Base-by-base conservation (phyloP, 2,113 vertebrate genomes). In the Rhineura floridana region DNA sequence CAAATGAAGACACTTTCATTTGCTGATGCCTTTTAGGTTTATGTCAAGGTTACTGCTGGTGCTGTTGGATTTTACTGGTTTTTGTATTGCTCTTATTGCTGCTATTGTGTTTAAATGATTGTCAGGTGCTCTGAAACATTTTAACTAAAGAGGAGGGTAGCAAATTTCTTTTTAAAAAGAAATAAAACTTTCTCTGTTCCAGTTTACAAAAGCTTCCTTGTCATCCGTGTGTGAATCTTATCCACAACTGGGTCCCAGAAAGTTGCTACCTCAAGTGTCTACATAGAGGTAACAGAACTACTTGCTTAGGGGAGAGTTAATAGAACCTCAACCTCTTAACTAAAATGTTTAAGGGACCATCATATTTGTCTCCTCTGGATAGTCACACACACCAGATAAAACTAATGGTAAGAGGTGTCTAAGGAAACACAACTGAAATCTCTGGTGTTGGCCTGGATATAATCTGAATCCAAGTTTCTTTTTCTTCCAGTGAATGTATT, bases 401-500 rank as follows among this genome's bases (percentile, higher is more conserved):
- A 44, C 44, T 69, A 52, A 67, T 36, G 62, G 25, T 36, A 33
- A 67, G 48, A 86, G 21, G 44, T 50, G 72, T 79, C 85, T 46
- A 69, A 67, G 59, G 75, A 86, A 79, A 52, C n/a, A 3, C 23
- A 50, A 42, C n/a, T 48, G 65, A 69, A 52, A 42, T 69, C 48
- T 44, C 0, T 3, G 33, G 48, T 8, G 15, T 28, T 33, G 25
- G 77, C 36, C 30, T 55, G 46, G 6, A 13, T 59, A 23, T 70
- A 55, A 81, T 81, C 39, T 44, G 65, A 81, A 87, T 87, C 85
- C 63, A 87, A 80, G 63, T 44, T 15, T 87, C 19, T 87, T 55
- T 12, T 15, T 77, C 30, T 87, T 81, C 77, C 77, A 55, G 28
- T 59, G 77, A 70, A 81, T 84, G 91, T 83, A 81, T 0, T 55